Conservation (phyloP, 2,113 vertebrate genomes). For the Empidonax alnorum region DNA sequence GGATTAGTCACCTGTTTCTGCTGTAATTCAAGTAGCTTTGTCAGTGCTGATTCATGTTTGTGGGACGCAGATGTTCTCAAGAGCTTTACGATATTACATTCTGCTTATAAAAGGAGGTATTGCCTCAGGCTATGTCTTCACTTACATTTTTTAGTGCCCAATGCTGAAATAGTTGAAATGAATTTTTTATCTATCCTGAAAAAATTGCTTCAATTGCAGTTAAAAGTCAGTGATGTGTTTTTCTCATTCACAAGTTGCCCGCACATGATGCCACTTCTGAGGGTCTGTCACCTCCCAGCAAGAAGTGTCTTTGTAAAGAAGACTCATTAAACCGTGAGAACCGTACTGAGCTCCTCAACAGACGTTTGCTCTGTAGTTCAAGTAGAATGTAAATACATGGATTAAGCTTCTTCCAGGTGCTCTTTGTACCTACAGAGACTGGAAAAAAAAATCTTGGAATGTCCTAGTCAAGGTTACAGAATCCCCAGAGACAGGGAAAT, state of each 20-base stretch:
- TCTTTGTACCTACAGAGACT: background rate
- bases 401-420: background rate
- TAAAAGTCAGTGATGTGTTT: background rate
- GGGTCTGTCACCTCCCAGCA: background rate
- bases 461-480: background rate
- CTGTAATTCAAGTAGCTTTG: slow-evolving; percentile 11
- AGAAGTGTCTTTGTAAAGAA: background rate
- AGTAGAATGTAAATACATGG: background rate
- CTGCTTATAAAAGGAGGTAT: background rate
- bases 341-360: background rate
- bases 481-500: background rate
- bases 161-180: background rate
- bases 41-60: slow-evolving; percentile 19
- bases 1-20: slow-evolving; percentile 4
- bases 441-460: background rate
- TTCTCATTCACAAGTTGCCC: background rate
- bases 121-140: background rate
- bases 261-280: background rate
- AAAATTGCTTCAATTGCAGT: background rate
- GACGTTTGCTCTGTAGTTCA: background rate
- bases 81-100: background rate
- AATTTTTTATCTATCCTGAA: slow-evolving; percentile 13
- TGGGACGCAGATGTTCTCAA: background rate
- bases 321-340: background rate
- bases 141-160: background rate